Evolutionary conservation across 2,113 vertebrate genomes (phyloP).

Genomic region (Chrysochloris asiatica): DNA sequence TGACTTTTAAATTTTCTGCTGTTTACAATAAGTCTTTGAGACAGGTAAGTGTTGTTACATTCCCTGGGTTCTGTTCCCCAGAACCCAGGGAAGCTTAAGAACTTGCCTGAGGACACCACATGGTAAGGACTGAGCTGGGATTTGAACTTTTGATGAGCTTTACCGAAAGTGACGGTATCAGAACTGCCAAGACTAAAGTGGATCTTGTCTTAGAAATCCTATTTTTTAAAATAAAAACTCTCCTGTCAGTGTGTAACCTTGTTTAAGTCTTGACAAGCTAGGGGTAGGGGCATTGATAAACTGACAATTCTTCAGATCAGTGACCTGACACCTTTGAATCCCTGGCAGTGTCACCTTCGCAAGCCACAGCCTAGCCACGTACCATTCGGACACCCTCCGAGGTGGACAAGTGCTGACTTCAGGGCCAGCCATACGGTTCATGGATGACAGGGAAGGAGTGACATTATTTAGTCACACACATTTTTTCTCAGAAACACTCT

Average conservation of each 20-base stretch:
- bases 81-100: background rate
- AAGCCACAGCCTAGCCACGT: background rate
- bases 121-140: background rate
- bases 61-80: too few relatives aligned
- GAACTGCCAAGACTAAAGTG: background rate
- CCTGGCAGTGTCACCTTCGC: background rate
- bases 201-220: conserved; percentile 51
- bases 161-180: conserved; percentile 47
- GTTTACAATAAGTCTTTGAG: background rate
- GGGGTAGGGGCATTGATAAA: conserved; percentile 13
- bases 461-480: background rate
- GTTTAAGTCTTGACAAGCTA: conserved; percentile 17
- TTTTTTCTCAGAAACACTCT: background rate
- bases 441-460: background rate
- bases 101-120: conserved; percentile 32
- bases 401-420: background rate
- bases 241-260: background rate
- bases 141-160: conserved; percentile 45
- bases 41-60: background rate
- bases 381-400: background rate
- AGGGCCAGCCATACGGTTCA: background rate
- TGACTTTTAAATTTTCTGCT: conserved; percentile 19
- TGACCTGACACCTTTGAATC: background rate
- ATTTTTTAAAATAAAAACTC: conserved; percentile 5
- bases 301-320: background rate